Base-by-base conservation (phyloP, 1,140 invertebrate genomes). In the Arion vulgaris region DNA sequence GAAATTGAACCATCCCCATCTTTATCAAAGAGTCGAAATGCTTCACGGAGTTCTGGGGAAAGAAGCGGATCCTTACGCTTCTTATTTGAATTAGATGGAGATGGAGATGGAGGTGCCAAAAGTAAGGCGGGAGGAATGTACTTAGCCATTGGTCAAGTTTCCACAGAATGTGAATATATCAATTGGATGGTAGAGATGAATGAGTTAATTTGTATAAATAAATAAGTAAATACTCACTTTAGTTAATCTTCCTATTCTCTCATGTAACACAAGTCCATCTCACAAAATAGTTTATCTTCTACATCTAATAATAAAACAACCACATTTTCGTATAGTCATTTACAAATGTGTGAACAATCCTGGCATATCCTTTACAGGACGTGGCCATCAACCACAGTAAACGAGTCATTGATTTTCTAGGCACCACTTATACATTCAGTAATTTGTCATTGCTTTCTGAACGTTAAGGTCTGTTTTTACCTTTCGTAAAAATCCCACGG, bases 11-110 rank as follows among this genome's bases (percentile, higher is more conserved):
- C 88, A 49, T 87, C 86, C 0, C 88, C 87, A 83, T 89, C 86
- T 78, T 86, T 87, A 81, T 86, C 88, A 74, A 91, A 91, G 36
- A 91, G 82, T n/a, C 87, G 84, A 82, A 91, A 91, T 15, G 90
- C 89, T 79, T 90, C 89, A 0, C 85, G 71, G 23, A 90, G 80
- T 80, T 90, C 89, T 91, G 82, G 77, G 80, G 77, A 74, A 72
- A 83, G 82, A 79, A 85, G 51, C 28, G 72, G 66, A 73, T 72
- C 71, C 66, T 71, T 77, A 72, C 80, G 51, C 57, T 45, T 68
- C 38, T 71, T 80, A 71, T 49, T 13, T 5, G 38, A 13, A 1
- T 41, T 45, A 39, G 49, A 51, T 1, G 38, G 69, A 28, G 38
- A 38, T n/a, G n/a, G n/a, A n/a, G n/a, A n/a, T 2, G 45, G 79